Conservation (phyloP, 1,140 invertebrate genomes). For the Trigoniulus corallinus region DNA sequence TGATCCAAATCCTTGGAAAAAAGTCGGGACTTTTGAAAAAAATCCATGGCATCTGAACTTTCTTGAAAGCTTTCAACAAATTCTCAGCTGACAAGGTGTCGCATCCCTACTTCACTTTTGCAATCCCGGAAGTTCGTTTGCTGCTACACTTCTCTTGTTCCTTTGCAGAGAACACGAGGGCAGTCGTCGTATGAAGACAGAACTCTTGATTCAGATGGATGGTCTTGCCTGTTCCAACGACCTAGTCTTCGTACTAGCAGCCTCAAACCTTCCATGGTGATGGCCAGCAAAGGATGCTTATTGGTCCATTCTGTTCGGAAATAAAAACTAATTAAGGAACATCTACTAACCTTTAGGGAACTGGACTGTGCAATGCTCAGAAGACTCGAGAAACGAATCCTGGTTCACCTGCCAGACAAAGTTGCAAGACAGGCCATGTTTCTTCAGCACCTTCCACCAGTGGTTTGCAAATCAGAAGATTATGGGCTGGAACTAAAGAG, state of each 20-base stretch:
- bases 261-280: constrained; percentile 81
- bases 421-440: constrained; percentile 49
- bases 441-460: constrained; percentile 27
- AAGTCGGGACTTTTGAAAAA: no score
- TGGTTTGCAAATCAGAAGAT: constrained; percentile 13
- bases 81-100: no score
- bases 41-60: no score
- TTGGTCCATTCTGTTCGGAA: not conserved
- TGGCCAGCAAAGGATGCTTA: not conserved
- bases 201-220: constrained; percentile 68
- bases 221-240: constrained; percentile 36
- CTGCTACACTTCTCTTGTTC: no score
- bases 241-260: constrained; percentile 64
- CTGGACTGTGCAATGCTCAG: constrained; percentile 72
- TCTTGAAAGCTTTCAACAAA: no score
- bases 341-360: constrained; percentile 42
- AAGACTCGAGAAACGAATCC: constrained; percentile 71
- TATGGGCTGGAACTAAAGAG: constrained; percentile 26
- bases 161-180: constrained; percentile 34
- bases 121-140: no score
- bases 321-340: not conserved
- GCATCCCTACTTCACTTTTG: no score
- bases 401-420: constrained; percentile 54
- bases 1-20: no score
- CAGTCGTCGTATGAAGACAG: constrained; percentile 35